Conservation (phyloP, 2,113 vertebrate genomes). For the Actenoides hombroni region DNA sequence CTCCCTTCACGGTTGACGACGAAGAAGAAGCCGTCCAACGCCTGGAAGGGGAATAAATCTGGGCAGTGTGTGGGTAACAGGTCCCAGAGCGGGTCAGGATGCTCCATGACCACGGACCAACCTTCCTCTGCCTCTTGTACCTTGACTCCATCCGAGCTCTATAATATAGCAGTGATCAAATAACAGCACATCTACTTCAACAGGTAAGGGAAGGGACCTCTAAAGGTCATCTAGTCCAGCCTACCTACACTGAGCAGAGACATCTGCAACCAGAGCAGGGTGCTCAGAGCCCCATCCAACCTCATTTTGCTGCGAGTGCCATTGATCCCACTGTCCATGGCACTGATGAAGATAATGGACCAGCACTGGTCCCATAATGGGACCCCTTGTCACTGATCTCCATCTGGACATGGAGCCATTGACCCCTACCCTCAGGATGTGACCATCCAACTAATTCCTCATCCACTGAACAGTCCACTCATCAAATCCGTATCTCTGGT, state of each 20-base stretch:
- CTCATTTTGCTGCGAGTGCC: background rate
- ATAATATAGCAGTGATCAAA: background rate
- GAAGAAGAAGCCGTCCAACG: slow-evolving; percentile 94
- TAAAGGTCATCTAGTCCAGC: background rate
- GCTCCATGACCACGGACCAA: background rate
- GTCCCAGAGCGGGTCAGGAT: background rate
- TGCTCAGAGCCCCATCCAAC: background rate
- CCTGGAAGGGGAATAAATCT: slow-evolving; percentile 68
- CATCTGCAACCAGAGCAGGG: background rate
- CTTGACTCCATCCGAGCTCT: background rate
- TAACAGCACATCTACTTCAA: background rate
- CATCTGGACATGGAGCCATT: background rate
- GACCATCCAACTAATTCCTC: background rate
- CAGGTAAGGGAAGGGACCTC: background rate
- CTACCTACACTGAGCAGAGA: background rate
- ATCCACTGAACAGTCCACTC: no score
- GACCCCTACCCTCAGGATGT: background rate
- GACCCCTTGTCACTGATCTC: background rate
- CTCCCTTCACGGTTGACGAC: slow-evolving; percentile 94
- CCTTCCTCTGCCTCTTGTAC: background rate
- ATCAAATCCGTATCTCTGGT: no score
- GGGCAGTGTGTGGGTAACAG: background rate
- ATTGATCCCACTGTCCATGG: background rate
- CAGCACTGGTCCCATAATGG: background rate
- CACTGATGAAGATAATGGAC: background rate